Evolutionary conservation across 2,888 invertebrate species (phyloP).

Genomic region (Tetragnatha montana): DNA sequence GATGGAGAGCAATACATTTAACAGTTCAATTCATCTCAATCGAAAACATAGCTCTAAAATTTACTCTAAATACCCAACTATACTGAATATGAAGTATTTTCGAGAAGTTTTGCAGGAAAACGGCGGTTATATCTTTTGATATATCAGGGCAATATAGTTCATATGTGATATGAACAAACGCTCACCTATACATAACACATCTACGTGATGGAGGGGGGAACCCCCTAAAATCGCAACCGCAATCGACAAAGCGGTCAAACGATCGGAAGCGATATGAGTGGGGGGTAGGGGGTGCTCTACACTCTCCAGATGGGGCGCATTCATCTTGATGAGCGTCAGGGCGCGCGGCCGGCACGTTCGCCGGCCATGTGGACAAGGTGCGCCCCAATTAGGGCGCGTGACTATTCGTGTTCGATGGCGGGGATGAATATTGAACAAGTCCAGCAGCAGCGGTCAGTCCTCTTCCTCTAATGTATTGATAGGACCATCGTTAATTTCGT

Average conservation of each 20-base stretch:
- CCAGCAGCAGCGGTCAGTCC: too few relatives aligned
- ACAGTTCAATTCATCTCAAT: too few relatives aligned
- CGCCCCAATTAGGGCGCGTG: constrained; percentile 51
- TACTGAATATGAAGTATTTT: too few relatives aligned
- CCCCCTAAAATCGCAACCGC: constrained; percentile 1
- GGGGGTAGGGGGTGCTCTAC: constrained; percentile 55
- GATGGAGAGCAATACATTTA: too few relatives aligned
- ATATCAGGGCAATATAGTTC: background rate
- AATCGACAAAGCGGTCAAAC: constrained; percentile 65
- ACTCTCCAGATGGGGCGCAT: constrained; percentile 57
- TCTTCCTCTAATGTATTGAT: too few relatives aligned
- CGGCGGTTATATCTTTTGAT: too few relatives aligned
- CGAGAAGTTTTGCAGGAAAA: too few relatives aligned
- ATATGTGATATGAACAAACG: background rate
- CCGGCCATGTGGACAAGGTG: constrained; percentile 67
- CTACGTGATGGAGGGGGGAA: constrained; percentile 6
- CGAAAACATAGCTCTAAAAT: too few relatives aligned
- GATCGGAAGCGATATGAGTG: constrained; percentile 59
- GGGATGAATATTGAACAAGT: background rate
- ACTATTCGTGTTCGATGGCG: constrained; percentile 39
- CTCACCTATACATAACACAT: background rate
- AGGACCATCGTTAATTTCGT: too few relatives aligned
- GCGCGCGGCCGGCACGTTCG: constrained; percentile 49
- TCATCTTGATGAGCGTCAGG: constrained; percentile 63
- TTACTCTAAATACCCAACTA: too few relatives aligned